A percentile compares a stretch with the other conserved stretches of the same genome.
These are phyloP conservation scores for Hormiphora californensis DNA, from an alignment of 37 sponge, comb jelly and placozoan species.

Conservation along the genomic window DNA sequence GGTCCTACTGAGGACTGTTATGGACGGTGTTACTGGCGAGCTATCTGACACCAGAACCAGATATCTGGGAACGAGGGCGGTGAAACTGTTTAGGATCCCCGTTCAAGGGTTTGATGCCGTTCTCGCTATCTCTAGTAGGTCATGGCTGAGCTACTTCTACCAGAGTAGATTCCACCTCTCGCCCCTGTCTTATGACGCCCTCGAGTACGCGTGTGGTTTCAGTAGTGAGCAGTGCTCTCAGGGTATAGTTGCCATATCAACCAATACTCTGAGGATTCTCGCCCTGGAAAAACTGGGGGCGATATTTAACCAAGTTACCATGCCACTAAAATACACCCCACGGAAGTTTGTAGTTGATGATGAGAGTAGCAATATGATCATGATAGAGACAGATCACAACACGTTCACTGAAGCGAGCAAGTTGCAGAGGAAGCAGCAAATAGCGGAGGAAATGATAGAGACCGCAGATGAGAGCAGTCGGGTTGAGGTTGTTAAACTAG, in stretches of 20 bases:
- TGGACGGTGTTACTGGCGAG: conserved; percentile 92
- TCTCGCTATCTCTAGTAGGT: conserved; percentile 88
- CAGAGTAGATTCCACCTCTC: conserved; percentile 94
- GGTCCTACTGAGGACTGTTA: conserved; percentile 83
- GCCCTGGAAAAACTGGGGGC: conserved; percentile 96
- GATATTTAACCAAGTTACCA: conserved; percentile 93
- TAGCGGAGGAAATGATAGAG: conserved; percentile 93
- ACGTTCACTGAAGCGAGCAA: conserved; percentile 93
- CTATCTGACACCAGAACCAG: conserved; percentile 97
- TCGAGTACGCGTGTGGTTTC: conserved; percentile 95
- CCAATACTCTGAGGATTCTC: conserved; percentile 91
- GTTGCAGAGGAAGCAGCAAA: conserved; percentile 77
- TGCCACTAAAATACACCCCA: conserved; percentile 89
- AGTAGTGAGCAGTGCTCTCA: conserved; percentile 97
- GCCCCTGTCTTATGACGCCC: conserved; percentile 87
- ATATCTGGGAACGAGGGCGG: conserved; percentile 89
- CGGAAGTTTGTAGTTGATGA: conserved; percentile 82
- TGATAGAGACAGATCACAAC: conserved; percentile 92
- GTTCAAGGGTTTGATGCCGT: conserved; percentile 79
- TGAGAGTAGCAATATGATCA: conserved; percentile 63
- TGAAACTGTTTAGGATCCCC: conserved; percentile 83
- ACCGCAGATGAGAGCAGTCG: conserved; percentile 79
- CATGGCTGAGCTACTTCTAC: conserved; percentile 89
- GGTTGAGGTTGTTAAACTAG: conserved; percentile 70
- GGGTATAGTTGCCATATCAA: conserved; percentile 92